A percentile compares a stretch with the other conserved stretches of the same genome.
Conservation (phyloP, 2,888 invertebrate species). For the Tetragonisca angustula region DNA sequence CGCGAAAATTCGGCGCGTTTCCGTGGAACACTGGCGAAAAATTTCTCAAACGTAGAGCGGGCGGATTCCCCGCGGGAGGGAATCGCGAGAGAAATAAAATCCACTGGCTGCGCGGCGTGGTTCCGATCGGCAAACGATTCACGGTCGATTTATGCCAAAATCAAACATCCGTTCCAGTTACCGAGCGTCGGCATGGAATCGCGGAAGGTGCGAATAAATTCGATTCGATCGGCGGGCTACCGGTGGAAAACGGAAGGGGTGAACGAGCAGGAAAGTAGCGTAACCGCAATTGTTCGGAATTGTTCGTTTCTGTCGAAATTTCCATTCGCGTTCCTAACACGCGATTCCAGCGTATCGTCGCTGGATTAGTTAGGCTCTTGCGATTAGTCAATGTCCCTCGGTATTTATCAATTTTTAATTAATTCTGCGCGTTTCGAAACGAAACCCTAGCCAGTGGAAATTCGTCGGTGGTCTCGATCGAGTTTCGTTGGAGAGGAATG, state of each 20-base stretch:
- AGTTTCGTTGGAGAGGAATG: not conserved
- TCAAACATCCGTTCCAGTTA: conserved; percentile 43
- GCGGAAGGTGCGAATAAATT: conserved; percentile 49
- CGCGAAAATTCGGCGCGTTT: too few species aligned
- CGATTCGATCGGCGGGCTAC: conserved; percentile 24
- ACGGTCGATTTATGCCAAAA: conserved; percentile 44
- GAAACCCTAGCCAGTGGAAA: not conserved
- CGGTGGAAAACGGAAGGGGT: conserved; percentile 3
- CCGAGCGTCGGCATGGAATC: conserved; percentile 21
- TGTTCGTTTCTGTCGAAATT: conserved; percentile 4
- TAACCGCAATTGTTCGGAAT: conserved; percentile 21
- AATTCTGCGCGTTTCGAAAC: too few species aligned
- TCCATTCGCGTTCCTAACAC: not conserved
- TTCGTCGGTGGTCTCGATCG: not conserved
- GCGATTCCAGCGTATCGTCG: too few species aligned
- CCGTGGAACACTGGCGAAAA: not conserved
- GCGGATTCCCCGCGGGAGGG: not conserved
- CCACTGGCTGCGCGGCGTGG: not conserved
- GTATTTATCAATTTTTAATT: not conserved
- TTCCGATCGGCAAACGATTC: conserved; percentile 22
- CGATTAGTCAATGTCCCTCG: not conserved
- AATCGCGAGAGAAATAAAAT: conserved; percentile 4
- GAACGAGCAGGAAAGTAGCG: not conserved
- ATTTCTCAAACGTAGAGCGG: not conserved
- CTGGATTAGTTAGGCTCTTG: too few species aligned